These are phyloP conservation scores for Arctopsyche grandis DNA, from an alignment of 1,140 invertebrate species.

Conservation along the genomic window DNA sequence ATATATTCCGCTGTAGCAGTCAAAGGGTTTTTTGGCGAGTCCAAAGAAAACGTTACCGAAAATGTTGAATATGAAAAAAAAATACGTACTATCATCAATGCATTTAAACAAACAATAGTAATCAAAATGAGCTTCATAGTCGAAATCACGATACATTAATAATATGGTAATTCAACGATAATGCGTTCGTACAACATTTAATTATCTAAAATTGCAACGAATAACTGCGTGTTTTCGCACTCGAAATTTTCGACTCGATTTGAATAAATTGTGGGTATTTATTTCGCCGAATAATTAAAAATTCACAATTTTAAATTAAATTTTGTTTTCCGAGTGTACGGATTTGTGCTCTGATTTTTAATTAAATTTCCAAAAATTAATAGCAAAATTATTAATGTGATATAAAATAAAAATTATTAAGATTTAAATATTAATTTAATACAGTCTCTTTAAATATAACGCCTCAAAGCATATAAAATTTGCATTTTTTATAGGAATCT, in stretches of 20 bases:
- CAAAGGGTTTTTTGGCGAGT: neutral
- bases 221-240: constrained; percentile 9
- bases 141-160: no score
- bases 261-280: neutral
- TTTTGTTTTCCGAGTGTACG: no score
- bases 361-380: neutral
- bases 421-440: no score
- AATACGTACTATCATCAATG: no score
- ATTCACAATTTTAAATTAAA: neutral
- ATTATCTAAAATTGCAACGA: neutral
- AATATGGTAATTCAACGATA: constrained; percentile 1
- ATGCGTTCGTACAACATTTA: neutral
- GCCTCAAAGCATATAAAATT: no score
- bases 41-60: neutral
- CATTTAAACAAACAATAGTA: no score
- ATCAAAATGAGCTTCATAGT: no score
- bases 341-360: neutral
- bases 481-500: no score
- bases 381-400: no score
- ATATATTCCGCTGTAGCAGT: neutral
- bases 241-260: neutral
- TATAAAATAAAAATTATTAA: no score
- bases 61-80: no score
- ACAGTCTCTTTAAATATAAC: no score
- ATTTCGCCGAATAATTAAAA: constrained; percentile 3